Evolutionary conservation across 2,888 invertebrate species (phyloP), one percentile per base, ranked within the genome.

Genomic region (Tipula vernalis): DNA sequence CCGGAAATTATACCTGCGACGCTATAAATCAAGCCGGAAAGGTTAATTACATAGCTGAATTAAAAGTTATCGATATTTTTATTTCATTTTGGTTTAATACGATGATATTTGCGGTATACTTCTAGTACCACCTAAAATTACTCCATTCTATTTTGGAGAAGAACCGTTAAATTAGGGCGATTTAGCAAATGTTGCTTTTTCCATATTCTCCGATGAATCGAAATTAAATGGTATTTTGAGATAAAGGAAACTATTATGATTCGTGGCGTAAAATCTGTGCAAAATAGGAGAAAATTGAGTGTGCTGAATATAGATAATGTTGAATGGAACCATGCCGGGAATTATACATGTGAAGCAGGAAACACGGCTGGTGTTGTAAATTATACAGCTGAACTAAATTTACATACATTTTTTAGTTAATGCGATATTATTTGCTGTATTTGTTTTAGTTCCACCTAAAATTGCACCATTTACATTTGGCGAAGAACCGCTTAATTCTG

Each of bases 121-220:
- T 28, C 18, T 12, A 42, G 13, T 88, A 93, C 88, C 90, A 90
- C 96, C 96, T 91, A 95, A 94, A 92, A 96, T 96, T 92, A 95
- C 94, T 91, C 96, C 96, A 89, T 96, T 96, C 92, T 94, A 94
- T 91, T 96, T 96, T 92, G 96, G 95, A 89, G 94, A 95, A 89
- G 94, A 94, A 89, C 92, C 94, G 0, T 85, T 39, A 15, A 86
- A 47, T 86, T 47, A 10, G 5, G 47, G 86, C 0, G 86, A 86
- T 94, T 88, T 93, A 94, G 89, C 92, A 94, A 83, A 94, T 93
- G 85, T 94, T 94, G 90, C 91, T 92, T 85, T 93, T 94, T 36
- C 91, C 91, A 87, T 93, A 93, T 89, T 90, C 36, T 91, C 91
- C 90, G 94, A 95, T 36, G 95, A 12, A 91, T 95, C 86, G 91